Conservation (phyloP, 2,888 invertebrate species). For the Hirtodrosophila duncani region DNA sequence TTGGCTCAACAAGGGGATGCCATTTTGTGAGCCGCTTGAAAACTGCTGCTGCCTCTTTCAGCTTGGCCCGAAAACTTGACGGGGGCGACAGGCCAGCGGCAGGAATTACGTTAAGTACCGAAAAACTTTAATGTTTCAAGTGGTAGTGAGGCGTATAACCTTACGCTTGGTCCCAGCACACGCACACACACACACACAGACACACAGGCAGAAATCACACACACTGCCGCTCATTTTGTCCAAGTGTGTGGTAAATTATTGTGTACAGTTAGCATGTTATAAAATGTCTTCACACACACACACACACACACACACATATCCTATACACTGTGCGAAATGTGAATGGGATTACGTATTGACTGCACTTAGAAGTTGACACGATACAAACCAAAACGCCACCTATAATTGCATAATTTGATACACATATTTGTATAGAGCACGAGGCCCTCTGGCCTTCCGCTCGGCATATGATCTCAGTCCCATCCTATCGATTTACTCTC, state of each 20-base stretch:
- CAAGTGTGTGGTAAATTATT: too few relatives aligned
- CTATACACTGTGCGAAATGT: constrained; percentile 10
- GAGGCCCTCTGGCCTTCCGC: constrained; percentile 21
- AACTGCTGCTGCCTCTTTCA: too few relatives aligned
- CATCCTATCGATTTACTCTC: too few relatives aligned
- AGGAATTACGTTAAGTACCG: constrained; percentile 45
- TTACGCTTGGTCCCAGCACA: neutral
- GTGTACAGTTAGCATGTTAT: constrained; percentile 32
- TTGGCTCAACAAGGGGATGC: constrained; percentile 41
- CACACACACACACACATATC: neutral
- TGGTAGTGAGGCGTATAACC: constrained; percentile 9
- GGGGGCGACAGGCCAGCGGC: constrained; percentile 5
- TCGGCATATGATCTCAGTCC: too few relatives aligned
- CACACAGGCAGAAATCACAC: too few relatives aligned
- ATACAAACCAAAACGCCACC: too few relatives aligned
- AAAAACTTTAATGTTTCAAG: constrained; percentile 46
- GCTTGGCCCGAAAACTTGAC: constrained; percentile 19
- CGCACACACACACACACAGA: neutral
- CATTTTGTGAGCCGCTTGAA: constrained; percentile 43
- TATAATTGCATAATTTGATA: too few relatives aligned
- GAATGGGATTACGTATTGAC: neutral
- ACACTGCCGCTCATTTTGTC: too few relatives aligned
- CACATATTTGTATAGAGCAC: too few relatives aligned
- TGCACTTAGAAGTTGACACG: too few relatives aligned
- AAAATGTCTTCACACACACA: constrained; percentile 19